Conservation (phyloP, 2,797 vertebrate genomes). For the Etheostoma perlongum region DNA sequence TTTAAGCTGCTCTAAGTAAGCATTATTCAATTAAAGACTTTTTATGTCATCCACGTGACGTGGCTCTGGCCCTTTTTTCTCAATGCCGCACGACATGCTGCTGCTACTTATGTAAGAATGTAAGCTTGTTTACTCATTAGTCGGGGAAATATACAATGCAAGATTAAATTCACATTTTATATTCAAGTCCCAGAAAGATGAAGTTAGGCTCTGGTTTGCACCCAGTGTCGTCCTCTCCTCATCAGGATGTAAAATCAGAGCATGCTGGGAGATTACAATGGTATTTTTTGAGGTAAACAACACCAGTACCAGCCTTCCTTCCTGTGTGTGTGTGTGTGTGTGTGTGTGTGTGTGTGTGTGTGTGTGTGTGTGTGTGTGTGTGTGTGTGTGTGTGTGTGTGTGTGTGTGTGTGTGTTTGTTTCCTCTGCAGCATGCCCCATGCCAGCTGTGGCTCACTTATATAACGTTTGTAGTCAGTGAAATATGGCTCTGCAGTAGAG, state of each 20-base stretch:
- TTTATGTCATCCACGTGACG: not conserved
- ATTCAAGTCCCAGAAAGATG: not conserved
- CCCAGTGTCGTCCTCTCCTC: not conserved
- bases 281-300: slow-evolving; percentile 43
- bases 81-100: not conserved
- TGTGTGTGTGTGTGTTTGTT: slow-evolving; percentile 9
- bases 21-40: not conserved
- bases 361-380: not conserved
- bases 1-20: not conserved
- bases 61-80: not conserved
- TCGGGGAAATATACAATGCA: not conserved
- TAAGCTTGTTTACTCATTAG: not conserved
- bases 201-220: not conserved
- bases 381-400: not conserved
- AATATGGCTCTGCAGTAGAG: slow-evolving; percentile 53
- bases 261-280: slow-evolving; percentile 23
- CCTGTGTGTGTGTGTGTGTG: not conserved
- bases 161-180: not conserved
- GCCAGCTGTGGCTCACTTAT: slow-evolving; percentile 52
- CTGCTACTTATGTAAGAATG: not conserved
- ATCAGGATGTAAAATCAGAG: slow-evolving; percentile 12
- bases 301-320: slow-evolving; percentile 4
- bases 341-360: not conserved
- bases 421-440: slow-evolving; percentile 30
- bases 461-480: slow-evolving; percentile 30